Base-by-base conservation (phyloP, 92 coral and sea anemone genomes). In the Actinernus sp. region DNA sequence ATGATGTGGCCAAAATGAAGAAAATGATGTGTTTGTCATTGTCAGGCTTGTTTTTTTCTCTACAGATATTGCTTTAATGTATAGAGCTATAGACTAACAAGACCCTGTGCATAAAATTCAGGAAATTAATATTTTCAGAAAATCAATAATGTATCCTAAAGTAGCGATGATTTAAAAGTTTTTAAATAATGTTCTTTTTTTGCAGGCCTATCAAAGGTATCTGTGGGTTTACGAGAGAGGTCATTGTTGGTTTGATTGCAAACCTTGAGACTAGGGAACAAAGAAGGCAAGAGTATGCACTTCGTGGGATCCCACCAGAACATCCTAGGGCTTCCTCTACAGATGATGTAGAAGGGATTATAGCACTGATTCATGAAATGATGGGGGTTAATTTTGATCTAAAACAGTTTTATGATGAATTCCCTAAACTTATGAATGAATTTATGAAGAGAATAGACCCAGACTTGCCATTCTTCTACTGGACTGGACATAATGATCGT, bases 261-360 rank as follows among this genome's bases (percentile, higher is more conserved):
- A 76, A 82, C 36, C 56, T 82, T 28, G 79, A 82, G 24, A 71
- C 82, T 39, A 58, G 74, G 25, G 78, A 76, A 31, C 69, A 40
- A 4, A 26, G 62, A 21, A 40, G 72, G 8, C 19, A n/a, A n/a
- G 86, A 82, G 29, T 63, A 66, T 31, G 23, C 17, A 13, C 33
- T 29, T 26, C 50, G 70, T 39, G 78, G 63, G n/a, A 45, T 86
- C 23, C 62, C 73, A 33, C 68, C 73, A 6, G 78, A 88, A 63
- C 86, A 82, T 38, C 93, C 85, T 1, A 36, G 88, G 21, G 61
- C 93, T 10, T 87, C 86, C 14, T 68, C 86, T 13, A 88, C 78
- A 1, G 89, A 88, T 69, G 82, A 82, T 58, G 88, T 87, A 1
- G 82, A 87, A 39, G 81, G 85, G 9, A 54, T 87, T 14, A 30